Percentiles rank a stretch among this genome's conserved stretches.
These are phyloP conservation scores for Fukomys damarensis DNA, from an alignment of 2,113 vertebrate species.

Conservation along the genomic window DNA sequence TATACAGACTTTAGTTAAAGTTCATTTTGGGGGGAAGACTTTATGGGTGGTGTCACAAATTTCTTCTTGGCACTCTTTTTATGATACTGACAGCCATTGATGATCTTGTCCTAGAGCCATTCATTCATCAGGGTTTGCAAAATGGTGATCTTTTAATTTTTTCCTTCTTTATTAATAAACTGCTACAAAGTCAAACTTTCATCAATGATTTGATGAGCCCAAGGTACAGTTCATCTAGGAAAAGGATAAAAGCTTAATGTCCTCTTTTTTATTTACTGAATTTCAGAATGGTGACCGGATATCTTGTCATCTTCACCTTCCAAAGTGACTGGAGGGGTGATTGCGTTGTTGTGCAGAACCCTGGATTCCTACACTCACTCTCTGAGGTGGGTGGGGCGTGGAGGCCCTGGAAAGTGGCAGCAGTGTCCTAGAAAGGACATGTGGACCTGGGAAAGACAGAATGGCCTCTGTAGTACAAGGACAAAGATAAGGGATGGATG, in stretches of 20 bases:
- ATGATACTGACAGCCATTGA: neutral
- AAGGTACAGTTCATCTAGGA: neutral
- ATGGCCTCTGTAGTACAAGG: neutral
- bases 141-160: neutral
- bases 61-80: neutral
- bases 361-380: neutral
- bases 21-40: neutral
- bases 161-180: neutral
- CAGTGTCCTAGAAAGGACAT: neutral
- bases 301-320: neutral
- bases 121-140: neutral
- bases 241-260: neutral
- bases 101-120: neutral
- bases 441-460: neutral
- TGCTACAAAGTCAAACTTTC: neutral
- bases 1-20: neutral
- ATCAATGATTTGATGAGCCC: neutral
- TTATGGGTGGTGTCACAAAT: neutral
- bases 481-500: neutral
- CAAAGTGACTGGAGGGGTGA: neutral
- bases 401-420: neutral
- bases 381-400: neutral
- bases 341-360: neutral
- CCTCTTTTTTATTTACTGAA: neutral
- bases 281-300: conserved; percentile 28